Conservation (phyloP, 2,888 invertebrate species). For the Leucozona laternaria region DNA sequence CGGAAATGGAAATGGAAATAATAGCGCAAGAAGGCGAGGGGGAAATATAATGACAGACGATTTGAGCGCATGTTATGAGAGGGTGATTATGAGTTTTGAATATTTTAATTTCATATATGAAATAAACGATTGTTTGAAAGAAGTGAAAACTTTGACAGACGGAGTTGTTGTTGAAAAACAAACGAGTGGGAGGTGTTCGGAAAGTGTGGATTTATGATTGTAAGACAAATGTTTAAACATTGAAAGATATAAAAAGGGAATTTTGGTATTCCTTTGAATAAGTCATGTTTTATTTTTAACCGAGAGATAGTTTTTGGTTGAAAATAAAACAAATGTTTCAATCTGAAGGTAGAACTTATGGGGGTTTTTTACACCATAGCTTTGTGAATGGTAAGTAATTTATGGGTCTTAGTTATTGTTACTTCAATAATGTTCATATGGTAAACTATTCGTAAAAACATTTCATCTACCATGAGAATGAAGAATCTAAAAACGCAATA, state of each 20-base stretch:
- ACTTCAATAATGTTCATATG: too few species aligned
- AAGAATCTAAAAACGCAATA: too few species aligned
- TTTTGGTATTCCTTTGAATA: background rate
- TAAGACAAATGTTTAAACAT: background rate
- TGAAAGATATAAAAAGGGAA: background rate
- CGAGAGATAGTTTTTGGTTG: background rate
- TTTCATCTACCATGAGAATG: too few species aligned
- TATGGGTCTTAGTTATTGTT: too few species aligned
- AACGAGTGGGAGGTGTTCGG: background rate
- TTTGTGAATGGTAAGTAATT: too few species aligned
- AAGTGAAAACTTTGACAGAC: background rate
- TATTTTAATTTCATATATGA: slow-evolving; percentile 24
- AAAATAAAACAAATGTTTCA: background rate
- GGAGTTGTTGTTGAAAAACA: background rate
- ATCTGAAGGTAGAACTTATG: background rate
- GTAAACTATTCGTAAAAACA: too few species aligned
- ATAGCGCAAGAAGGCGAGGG: background rate
- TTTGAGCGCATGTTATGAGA: slow-evolving; percentile 12
- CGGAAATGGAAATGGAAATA: slow-evolving; percentile 16
- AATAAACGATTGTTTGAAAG: slow-evolving; percentile 37
- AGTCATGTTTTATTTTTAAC: background rate
- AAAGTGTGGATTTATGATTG: slow-evolving; percentile 19
- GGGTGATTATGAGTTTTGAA: slow-evolving; percentile 44
- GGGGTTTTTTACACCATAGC: too few species aligned
- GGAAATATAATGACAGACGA: slow-evolving; percentile 7